Conservation (phyloP, 1,140 invertebrate species). For the Atta colombica region DNA sequence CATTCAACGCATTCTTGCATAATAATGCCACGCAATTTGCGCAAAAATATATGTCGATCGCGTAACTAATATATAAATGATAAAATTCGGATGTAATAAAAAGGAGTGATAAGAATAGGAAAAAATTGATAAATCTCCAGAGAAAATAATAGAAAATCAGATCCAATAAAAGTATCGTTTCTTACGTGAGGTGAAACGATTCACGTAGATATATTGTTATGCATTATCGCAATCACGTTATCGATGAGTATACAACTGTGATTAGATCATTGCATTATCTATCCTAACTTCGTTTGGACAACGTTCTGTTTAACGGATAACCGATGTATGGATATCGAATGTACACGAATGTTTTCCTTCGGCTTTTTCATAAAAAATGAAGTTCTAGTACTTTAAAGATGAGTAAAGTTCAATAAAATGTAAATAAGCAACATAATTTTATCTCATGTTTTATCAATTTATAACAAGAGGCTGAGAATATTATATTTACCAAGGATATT, state of each 20-base stretch:
- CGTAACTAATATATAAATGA: not conserved
- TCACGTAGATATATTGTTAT: constrained; percentile 14
- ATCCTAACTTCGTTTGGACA: not conserved
- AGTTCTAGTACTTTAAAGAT: not conserved
- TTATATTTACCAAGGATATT: constrained; percentile 8
- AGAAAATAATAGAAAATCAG: not conserved
- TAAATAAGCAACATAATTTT: constrained; percentile 9
- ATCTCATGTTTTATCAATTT: not conserved
- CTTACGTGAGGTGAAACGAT: not conserved
- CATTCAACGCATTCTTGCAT: not conserved
- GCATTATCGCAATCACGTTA: constrained; percentile 32
- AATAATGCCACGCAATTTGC: not conserved
- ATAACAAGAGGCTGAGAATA: not conserved
- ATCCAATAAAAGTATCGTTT: not conserved
- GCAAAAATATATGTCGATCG: not conserved
- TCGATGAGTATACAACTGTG: constrained; percentile 42
- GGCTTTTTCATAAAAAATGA: not conserved
- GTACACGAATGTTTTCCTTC: not conserved
- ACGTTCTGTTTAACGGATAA: not conserved
- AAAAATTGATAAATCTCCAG: not conserved
- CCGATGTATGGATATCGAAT: not conserved
- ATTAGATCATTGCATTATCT: constrained; percentile 47
- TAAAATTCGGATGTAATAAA: not conserved
- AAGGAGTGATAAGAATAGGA: not conserved
- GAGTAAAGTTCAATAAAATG: not conserved